Percentiles rank a stretch among this genome's conserved stretches.
These are phyloP conservation scores for Virgularia gustaviana DNA, from an alignment of 92 coral and sea anemone species.

Conservation along the genomic window DNA sequence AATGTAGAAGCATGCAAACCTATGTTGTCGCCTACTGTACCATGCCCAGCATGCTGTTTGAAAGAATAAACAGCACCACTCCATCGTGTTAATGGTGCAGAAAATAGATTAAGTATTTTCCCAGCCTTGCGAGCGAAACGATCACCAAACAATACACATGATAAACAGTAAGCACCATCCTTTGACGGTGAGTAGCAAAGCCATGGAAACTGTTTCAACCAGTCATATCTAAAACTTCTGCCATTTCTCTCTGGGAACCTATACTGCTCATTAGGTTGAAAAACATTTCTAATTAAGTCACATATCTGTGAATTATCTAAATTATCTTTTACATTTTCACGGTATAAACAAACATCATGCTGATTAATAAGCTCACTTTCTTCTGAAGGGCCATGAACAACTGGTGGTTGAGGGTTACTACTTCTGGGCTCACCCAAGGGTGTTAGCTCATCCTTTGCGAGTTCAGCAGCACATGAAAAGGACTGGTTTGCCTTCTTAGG, in stretches of 20 bases:
- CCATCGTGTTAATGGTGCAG: constrained; percentile 3
- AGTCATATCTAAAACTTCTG: constrained; percentile 30
- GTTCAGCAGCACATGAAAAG: not conserved
- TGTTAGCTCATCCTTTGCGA: not conserved
- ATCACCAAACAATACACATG: constrained; percentile 32
- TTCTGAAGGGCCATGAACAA: not conserved
- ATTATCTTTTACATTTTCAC: constrained; percentile 16
- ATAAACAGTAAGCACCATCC: constrained; percentile 36
- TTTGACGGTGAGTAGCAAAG: constrained; percentile 32
- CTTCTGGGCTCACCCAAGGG: not conserved
- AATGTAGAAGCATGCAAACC: constrained; percentile 15
- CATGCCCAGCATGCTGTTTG: constrained; percentile 5
- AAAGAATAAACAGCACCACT: not conserved
- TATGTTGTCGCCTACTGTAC: not conserved
- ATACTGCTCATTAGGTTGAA: constrained; percentile 21
- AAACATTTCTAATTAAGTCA: constrained; percentile 10
- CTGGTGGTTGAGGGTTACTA: not conserved
- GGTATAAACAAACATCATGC: constrained; percentile 11
- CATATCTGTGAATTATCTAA: constrained; percentile 9
- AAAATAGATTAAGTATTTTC: constrained; percentile 1
- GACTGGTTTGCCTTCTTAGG: not conserved
- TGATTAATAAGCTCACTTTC: not conserved
- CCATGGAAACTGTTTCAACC: constrained; percentile 18
- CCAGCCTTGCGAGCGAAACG: constrained; percentile 27
- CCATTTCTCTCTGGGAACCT: constrained; percentile 24